These are phyloP conservation scores for Eurosta solidaginis DNA, from an alignment of 1,140 invertebrate species.

Conservation along the genomic window DNA sequence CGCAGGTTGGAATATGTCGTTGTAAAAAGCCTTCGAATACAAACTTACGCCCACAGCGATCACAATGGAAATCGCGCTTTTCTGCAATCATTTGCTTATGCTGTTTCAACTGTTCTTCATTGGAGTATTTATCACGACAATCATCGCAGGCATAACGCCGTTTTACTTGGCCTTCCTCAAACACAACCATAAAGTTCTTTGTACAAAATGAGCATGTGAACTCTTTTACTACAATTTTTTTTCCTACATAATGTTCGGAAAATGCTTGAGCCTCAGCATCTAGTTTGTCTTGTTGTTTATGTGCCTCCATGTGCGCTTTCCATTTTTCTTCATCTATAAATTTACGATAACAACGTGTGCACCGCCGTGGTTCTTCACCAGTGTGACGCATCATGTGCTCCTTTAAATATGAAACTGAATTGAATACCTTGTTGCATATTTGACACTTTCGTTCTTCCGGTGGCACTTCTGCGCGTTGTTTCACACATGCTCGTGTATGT, in stretches of 20 bases:
- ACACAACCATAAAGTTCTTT: conserved; percentile 53
- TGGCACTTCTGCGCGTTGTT: conserved; percentile 46
- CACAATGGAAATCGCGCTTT: conserved; percentile 54
- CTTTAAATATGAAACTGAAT: conserved; percentile 54
- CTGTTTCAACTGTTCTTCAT: conserved; percentile 51
- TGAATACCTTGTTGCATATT: conserved; percentile 54
- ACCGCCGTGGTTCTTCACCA: conserved; percentile 50
- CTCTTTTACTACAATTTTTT: conserved; percentile 55
- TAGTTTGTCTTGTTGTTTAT: conserved; percentile 53
- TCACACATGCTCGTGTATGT: conserved; percentile 53
- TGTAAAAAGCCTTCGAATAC: conserved; percentile 57
- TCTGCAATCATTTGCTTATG: conserved; percentile 53
- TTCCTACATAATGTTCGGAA: conserved; percentile 47
- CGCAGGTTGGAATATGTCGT: conserved; percentile 51
- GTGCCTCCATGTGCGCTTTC: conserved; percentile 50
- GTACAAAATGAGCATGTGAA: conserved; percentile 54
- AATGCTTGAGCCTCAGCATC: conserved; percentile 51
- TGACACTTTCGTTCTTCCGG: conserved; percentile 52
- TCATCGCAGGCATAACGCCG: conserved; percentile 54
- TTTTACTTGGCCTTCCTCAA: conserved; percentile 54
- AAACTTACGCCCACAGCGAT: conserved; percentile 53
- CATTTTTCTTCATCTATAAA: conserved; percentile 50
- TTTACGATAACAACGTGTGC: too few species aligned
- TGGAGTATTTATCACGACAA: conserved; percentile 55
- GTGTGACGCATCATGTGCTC: conserved; percentile 57